A percentile compares a stretch with the other conserved stretches of the same genome.
phyloP scores from a whole-genome alignment of 2,113 vertebrate species.

The Coturnix japonica region DNA sequence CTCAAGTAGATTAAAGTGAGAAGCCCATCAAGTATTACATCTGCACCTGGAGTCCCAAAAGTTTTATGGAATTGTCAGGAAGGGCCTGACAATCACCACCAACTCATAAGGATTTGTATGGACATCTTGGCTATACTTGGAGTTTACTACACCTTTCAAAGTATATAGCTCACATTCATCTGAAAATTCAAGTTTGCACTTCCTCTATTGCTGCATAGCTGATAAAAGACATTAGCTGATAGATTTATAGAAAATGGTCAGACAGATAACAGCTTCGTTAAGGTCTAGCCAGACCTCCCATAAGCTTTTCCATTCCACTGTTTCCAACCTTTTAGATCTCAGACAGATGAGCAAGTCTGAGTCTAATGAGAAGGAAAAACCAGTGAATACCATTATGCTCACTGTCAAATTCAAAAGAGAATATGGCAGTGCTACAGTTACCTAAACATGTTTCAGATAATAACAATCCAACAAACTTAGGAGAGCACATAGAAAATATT shows the following conservation, averaged over 20 bases:
- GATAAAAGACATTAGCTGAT: not conserved
- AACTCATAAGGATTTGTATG: not conserved
- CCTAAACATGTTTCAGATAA: not conserved
- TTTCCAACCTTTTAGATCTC: not conserved
- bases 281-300: not conserved
- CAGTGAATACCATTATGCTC: not conserved
- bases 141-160: not conserved
- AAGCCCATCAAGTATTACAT: not conserved
- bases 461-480: not conserved
- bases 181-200: not conserved
- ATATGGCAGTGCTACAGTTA: not conserved
- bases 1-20: not conserved
- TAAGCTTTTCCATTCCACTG: not conserved
- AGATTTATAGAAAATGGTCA: not conserved
- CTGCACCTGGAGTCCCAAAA: not conserved
- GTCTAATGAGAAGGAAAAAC: slow-evolving; percentile 6
- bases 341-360: not conserved
- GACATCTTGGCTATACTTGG: not conserved
- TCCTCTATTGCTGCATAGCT: not conserved
- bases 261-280: not conserved
- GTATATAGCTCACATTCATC: not conserved
- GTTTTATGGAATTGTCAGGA: not conserved
- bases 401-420: not conserved
- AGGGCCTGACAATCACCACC: not conserved
- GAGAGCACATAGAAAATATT: not conserved